Evolutionary conservation across 1,140 invertebrate species (phyloP), one percentile per base, ranked within the genome.

Genomic region (Tetranychus cinnabarinus): DNA sequence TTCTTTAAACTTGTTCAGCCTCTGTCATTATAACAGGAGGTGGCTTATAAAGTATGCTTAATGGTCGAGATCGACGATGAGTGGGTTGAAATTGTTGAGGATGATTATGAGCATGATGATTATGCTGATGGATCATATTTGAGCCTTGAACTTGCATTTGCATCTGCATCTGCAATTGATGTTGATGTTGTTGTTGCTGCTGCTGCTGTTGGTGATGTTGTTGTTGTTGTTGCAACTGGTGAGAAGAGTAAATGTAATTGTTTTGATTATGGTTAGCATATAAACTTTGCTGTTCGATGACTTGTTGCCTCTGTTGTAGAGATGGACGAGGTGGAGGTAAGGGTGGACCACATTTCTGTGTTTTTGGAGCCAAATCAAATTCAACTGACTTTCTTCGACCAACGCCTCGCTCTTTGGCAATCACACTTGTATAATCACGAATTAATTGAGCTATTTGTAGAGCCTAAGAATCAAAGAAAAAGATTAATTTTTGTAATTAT

Each of bases 361-460:
- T 23, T 37, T 52, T 60, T 1, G 59, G 46, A 12, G 58, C 48
- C n/a, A 65, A 36, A 54, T 65, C 62, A 56, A 65, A 65, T 55
- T 65, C 64, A 42, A 65, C 64, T 0, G 62, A 65, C 37, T 65
- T 65, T 48, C 64, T 42, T 13, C 62, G 31, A 12, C 55, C 56
- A 23, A 42, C 23, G 31, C 63, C 61, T n/a, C 63, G n/a, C 56
- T 66, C 62, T 7, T 62, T 64, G n/a, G 62, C 63, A 34, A 67
- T 55, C 15, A 64, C 66, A 58, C 61, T 63, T 6, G 65, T 67
- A 70, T 95, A 93, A 71, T 93, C 88, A 68, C 85, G 82, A 63
- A 95, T 90, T 58, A 93, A 77, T 63, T 88, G 89, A 48, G 86
- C 85, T 69, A 95, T 91, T 74, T 92, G 88, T 73, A 87, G 87